Evolutionary conservation across 2,888 invertebrate species (phyloP).

Genomic region (Agrilus mali): DNA sequence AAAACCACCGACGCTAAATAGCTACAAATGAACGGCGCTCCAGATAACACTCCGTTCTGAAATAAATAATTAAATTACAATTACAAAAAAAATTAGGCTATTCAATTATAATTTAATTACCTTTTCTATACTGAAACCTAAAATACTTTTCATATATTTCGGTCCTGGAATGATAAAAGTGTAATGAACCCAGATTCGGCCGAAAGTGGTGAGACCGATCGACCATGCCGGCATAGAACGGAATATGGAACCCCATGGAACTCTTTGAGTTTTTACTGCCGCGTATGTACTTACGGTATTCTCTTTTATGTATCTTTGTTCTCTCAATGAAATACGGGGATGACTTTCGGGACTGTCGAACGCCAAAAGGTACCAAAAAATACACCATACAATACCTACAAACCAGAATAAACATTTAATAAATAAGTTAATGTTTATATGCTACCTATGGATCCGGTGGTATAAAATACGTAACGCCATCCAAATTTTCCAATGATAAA

Average conservation of each 20-base stretch:
- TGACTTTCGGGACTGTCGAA: conserved; percentile 55
- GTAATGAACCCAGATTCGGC: conserved; percentile 64
- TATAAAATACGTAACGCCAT: conserved; percentile 57
- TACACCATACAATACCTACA: conserved; percentile 44
- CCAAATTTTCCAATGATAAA: conserved; percentile 55
- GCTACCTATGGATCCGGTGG: conserved; percentile 51
- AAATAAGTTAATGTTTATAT: neutral
- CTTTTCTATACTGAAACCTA: conserved; percentile 55
- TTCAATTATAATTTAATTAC: conserved; percentile 19
- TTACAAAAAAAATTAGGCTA: too few relatives aligned
- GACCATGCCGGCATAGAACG: conserved; percentile 55
- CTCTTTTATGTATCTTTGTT: conserved; percentile 52
- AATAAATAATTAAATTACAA: conserved; percentile 14
- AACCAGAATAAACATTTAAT: neutral
- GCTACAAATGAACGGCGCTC: conserved; percentile 56
- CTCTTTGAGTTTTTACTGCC: conserved; percentile 36
- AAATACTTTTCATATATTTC: conserved; percentile 55
- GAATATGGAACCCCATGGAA: conserved; percentile 53
- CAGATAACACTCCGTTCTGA: conserved; percentile 53
- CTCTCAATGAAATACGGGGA: conserved; percentile 51
- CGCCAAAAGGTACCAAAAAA: conserved; percentile 55
- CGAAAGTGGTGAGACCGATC: conserved; percentile 59
- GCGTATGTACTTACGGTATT: conserved; percentile 41
- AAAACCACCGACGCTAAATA: conserved; percentile 57
- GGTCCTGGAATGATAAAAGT: conserved; percentile 59